Conservation (phyloP, 2,888 invertebrate species). For the Acronicta psi region DNA sequence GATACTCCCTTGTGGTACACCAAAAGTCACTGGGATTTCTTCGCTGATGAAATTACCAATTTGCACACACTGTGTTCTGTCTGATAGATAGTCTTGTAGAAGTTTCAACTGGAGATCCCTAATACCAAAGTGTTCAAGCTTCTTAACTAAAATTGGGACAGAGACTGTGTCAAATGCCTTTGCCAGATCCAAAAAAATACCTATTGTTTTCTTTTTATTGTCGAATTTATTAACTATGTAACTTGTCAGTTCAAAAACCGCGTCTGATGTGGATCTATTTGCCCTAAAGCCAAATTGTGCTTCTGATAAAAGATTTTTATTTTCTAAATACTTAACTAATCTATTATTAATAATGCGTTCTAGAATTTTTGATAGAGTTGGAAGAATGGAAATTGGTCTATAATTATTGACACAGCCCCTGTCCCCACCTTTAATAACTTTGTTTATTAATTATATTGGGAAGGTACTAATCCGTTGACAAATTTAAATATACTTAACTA, state of each 20-base stretch:
- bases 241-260: not conserved
- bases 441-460: too few species aligned
- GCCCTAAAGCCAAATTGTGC: not conserved
- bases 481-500: too few species aligned
- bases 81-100: not conserved
- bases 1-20: too few species aligned
- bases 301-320: not conserved
- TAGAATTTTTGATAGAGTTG: not conserved
- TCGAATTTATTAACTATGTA: not conserved
- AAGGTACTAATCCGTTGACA: too few species aligned
- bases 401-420: conserved; percentile 13
- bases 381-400: not conserved
- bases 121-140: not conserved
- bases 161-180: conserved; percentile 3
- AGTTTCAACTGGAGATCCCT: conserved; percentile 4
- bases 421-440: conserved; percentile 8
- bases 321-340: not conserved
- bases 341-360: not conserved
- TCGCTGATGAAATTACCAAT: not conserved
- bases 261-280: not conserved
- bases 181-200: conserved; percentile 6
- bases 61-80: not conserved
- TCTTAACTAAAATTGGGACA: too few species aligned
- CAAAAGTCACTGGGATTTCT: not conserved
- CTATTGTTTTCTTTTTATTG: not conserved